Evolutionary conservation across 2,113 vertebrate species (phyloP), one percentile per base, ranked within the genome.

Genomic region (Heliornis fulica): DNA sequence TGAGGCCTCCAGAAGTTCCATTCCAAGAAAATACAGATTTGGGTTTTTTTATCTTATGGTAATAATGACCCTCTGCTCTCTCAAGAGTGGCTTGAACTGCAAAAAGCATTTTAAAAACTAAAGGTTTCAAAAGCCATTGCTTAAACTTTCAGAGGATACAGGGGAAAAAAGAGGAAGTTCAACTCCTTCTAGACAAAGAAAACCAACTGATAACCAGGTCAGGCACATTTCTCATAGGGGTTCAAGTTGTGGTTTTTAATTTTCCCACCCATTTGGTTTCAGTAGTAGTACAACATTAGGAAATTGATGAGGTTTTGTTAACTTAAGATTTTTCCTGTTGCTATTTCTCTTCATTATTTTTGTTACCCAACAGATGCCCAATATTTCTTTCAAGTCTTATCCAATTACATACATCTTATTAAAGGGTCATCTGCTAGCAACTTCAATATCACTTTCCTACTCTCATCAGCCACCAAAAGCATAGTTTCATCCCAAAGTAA

Each of bases 341-440:
- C 70, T 65, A 59, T 94, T 95, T 88, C 48, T 92, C 75, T 76
- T 87, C 54, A 57, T 78, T 90, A 83, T 79, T 85, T 93, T 82
- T 72, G 78, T 82, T 89, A 59, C 50, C 9, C 72, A 96, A 87
- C 78, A 89, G 93, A 91, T 83, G 75, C 57, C 43, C n/a, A 79
- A 10, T 78, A 78, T 75, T 89, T 94, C 25, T 83, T 78, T 48
- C 38, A 71, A 87, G 40, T 91, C 77, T 71, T 19, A 71, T 14
- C 81, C 83, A 79, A 87, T 74, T 89, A 81, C 48, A 71, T 54
- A 31, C 54, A 65, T 63, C 80, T 94, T 78, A 93, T 66, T 74
- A 89, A 75, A 87, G 77, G 48, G 77, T 89, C 87, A 91, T 61
- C 81, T 85, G 61, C 84, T 43, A 72, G 54, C 83, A 94, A 64